Conservation (phyloP, 2,888 invertebrate species). For the Branchipolynoe longqiensis region DNA sequence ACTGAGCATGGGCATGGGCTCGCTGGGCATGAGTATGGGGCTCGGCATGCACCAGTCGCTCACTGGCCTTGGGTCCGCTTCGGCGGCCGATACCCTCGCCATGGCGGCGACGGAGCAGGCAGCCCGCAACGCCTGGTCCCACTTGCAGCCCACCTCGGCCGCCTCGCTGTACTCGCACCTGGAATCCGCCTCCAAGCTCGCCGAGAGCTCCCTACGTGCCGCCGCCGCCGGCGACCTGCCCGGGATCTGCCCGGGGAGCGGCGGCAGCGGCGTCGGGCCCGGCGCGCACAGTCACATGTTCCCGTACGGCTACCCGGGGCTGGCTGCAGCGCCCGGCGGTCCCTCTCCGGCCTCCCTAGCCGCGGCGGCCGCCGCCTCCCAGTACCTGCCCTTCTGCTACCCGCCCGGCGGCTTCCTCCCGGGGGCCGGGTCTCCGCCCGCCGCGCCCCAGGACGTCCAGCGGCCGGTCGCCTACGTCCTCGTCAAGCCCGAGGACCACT, state of each 20-base stretch:
- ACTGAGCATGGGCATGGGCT: conserved; percentile 69
- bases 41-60: conserved; percentile 28
- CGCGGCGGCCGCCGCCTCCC: conserved; percentile 69
- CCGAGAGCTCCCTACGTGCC: conserved; percentile 54
- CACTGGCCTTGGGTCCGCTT: conserved; percentile 24
- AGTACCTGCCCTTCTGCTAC: conserved; percentile 79
- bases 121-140: conserved; percentile 70
- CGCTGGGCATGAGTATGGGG: neutral
- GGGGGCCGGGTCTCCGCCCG: conserved; percentile 73
- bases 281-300: neutral
- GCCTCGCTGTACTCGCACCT: conserved; percentile 49
- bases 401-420: conserved; percentile 71
- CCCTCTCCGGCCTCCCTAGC: conserved; percentile 65
- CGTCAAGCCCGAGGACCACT: conserved; percentile 81
- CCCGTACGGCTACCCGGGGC: conserved; percentile 65
- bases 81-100: conserved; percentile 63
- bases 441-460: conserved; percentile 77
- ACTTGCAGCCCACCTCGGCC: conserved; percentile 74
- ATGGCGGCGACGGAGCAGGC: conserved; percentile 66
- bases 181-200: conserved; percentile 68
- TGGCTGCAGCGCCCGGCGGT: no score
- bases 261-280: conserved; percentile 65
- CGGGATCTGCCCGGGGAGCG: conserved; percentile 69
- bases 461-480: conserved; percentile 80
- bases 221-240: conserved; percentile 45